phyloP scores from a whole-genome alignment of 2,113 vertebrate genomes.

The Microtus ochrogaster region DNA sequence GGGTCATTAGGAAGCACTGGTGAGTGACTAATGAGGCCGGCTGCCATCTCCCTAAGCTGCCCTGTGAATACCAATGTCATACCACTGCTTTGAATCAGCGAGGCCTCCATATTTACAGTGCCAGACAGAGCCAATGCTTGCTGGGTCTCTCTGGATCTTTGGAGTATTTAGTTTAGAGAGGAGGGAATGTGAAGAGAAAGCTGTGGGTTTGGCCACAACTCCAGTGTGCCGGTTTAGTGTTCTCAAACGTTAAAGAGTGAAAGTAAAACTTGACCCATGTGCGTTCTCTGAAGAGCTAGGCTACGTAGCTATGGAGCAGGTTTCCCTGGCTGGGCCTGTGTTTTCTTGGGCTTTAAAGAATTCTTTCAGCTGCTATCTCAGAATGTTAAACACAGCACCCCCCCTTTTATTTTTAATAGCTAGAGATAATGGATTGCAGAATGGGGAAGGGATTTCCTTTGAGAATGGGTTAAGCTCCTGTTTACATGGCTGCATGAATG shows the following conservation, averaged over 20 bases:
- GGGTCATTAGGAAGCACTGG: not conserved
- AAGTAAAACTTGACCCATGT: not conserved
- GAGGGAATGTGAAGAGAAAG: not conserved
- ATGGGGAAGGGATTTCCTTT: not conserved
- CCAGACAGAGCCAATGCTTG: not conserved
- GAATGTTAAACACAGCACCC: not conserved
- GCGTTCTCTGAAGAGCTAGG: not conserved
- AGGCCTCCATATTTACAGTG: not conserved
- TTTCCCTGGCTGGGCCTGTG: not conserved
- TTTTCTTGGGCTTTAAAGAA: constrained; percentile 39
- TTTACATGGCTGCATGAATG: not conserved
- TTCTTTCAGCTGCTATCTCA: not conserved
- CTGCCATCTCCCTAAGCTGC: not conserved
- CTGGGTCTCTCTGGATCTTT: not conserved
- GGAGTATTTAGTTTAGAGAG: not conserved
- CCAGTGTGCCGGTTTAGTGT: not conserved
- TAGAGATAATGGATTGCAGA: not conserved
- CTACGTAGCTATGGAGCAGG: not conserved
- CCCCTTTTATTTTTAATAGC: not conserved
- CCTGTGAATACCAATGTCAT: not conserved
- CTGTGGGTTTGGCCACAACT: not conserved
- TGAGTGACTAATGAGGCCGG: constrained; percentile 19
- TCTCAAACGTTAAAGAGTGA: constrained; percentile 29
- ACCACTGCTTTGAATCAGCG: not conserved
- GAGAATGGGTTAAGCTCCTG: not conserved